phyloP scores from a whole-genome alignment of 2,888 invertebrate genomes.

The Myopa testacea region DNA sequence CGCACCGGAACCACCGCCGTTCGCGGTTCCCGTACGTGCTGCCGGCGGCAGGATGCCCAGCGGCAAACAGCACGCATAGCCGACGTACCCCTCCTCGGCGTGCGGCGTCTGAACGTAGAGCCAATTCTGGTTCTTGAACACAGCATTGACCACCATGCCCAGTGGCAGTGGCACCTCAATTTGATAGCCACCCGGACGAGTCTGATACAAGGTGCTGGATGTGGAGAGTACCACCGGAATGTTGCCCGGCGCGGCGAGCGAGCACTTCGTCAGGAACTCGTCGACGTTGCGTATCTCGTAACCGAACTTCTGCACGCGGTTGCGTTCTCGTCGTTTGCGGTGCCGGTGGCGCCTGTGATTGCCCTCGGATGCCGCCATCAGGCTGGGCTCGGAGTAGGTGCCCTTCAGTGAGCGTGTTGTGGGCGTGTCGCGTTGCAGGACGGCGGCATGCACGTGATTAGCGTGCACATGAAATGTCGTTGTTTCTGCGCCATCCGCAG shows the following conservation, averaged over 20 bases:
- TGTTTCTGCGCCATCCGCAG: slow-evolving; percentile 45
- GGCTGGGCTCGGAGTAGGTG: slow-evolving; percentile 66
- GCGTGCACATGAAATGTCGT: slow-evolving; percentile 34
- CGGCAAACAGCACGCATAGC: slow-evolving; percentile 81
- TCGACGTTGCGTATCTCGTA: slow-evolving; percentile 86
- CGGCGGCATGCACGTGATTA: slow-evolving; percentile 36
- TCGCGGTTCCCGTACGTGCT: slow-evolving; percentile 48
- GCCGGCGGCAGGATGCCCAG: slow-evolving; percentile 78
- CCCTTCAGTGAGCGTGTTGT: slow-evolving; percentile 58
- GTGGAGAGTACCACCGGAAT: slow-evolving; percentile 86
- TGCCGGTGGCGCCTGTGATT: slow-evolving; percentile 63
- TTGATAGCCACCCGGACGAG: slow-evolving; percentile 77
- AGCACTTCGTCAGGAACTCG: slow-evolving; percentile 82
- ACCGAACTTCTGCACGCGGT: slow-evolving; percentile 72
- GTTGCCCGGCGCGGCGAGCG: slow-evolving; percentile 84
- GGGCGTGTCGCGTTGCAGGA: slow-evolving; percentile 47
- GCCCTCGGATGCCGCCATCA: slow-evolving; percentile 65
- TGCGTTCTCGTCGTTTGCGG: slow-evolving; percentile 65
- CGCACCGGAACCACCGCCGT: slow-evolving; percentile 49
- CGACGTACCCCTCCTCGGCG: slow-evolving; percentile 85
- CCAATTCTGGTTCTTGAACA: slow-evolving; percentile 88
- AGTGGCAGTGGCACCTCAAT: slow-evolving; percentile 78
- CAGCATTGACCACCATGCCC: slow-evolving; percentile 88
- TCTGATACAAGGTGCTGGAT: slow-evolving; percentile 80
- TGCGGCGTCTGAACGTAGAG: slow-evolving; percentile 88